Conservation (phyloP, 2,797 vertebrate genomes). For the Ambastaia sidthimunki region DNA sequence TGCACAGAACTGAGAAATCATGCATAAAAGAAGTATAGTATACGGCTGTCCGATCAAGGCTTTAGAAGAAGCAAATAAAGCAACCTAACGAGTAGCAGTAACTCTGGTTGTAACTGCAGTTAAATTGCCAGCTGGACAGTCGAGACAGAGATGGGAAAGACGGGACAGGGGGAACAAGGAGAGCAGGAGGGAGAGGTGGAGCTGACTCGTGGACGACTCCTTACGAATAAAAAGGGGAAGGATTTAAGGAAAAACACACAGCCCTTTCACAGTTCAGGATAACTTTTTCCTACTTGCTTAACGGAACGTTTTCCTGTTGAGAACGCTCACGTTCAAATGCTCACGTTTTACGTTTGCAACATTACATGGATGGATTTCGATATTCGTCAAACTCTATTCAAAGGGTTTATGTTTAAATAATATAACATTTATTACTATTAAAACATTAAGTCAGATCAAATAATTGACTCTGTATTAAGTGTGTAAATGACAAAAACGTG, state of each 20-base stretch:
- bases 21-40: slow-evolving; percentile 37
- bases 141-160: slow-evolving; percentile 19
- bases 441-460: not conserved
- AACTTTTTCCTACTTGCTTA: slow-evolving; percentile 57
- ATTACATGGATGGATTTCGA: not conserved
- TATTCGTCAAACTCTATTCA: too few relatives aligned
- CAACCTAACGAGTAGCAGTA: slow-evolving; percentile 56
- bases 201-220: slow-evolving; percentile 61
- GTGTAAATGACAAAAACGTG: not conserved
- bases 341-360: not conserved
- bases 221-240: slow-evolving; percentile 65
- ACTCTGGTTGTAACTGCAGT: slow-evolving; percentile 50
- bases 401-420: not conserved
- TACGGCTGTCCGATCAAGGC: slow-evolving; percentile 35
- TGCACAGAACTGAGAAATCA: slow-evolving; percentile 26
- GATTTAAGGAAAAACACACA: slow-evolving; percentile 72
- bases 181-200: slow-evolving; percentile 58
- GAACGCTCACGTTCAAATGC: not conserved
- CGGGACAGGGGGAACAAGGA: slow-evolving; percentile 38
- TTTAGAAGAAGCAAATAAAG: not conserved
- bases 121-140: slow-evolving; percentile 75
- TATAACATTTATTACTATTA: not conserved
- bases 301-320: slow-evolving; percentile 19
- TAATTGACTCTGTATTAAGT: not conserved
- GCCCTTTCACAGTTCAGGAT: slow-evolving; percentile 73